These are phyloP conservation scores for Arenicola marina DNA, from an alignment of 2,888 invertebrate genomes.

Conservation along the genomic window DNA sequence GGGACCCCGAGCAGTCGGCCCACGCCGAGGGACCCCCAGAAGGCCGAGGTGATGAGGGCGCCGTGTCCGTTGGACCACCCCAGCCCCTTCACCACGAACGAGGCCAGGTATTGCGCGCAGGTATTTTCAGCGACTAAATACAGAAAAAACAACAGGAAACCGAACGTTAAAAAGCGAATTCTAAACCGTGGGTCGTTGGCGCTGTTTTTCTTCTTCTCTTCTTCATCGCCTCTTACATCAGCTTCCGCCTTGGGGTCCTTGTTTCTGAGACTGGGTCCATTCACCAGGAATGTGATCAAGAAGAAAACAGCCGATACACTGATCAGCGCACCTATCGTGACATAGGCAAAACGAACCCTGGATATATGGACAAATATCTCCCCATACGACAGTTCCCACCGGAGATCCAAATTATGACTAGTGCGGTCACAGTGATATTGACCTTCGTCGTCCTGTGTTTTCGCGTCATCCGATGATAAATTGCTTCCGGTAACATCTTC, in stretches of 20 bases:
- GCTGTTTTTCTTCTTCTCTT: neutral
- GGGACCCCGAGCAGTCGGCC: neutral
- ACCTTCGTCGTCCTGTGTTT: neutral
- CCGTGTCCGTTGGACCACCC: neutral
- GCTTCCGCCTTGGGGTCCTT: neutral
- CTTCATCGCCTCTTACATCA: too few relatives aligned
- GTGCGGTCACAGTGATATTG: too few relatives aligned
- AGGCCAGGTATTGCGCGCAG: neutral
- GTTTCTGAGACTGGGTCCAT: neutral
- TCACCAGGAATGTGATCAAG: neutral
- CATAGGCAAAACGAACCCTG: neutral
- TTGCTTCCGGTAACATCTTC: too few relatives aligned
- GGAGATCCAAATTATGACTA: too few relatives aligned
- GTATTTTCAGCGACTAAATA: neutral
- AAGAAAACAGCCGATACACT: neutral
- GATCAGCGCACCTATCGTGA: neutral
- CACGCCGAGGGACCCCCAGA: neutral
- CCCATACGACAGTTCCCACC: too few relatives aligned
- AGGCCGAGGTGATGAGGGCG: neutral
- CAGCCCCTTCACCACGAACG: neutral
- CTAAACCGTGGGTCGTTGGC: neutral
- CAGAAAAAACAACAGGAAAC: neutral
- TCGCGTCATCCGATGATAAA: neutral
- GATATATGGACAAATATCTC: neutral
- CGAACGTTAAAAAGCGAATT: neutral